phyloP scores from a whole-genome alignment of 2,113 vertebrate genomes.

The Cottus gobio region DNA sequence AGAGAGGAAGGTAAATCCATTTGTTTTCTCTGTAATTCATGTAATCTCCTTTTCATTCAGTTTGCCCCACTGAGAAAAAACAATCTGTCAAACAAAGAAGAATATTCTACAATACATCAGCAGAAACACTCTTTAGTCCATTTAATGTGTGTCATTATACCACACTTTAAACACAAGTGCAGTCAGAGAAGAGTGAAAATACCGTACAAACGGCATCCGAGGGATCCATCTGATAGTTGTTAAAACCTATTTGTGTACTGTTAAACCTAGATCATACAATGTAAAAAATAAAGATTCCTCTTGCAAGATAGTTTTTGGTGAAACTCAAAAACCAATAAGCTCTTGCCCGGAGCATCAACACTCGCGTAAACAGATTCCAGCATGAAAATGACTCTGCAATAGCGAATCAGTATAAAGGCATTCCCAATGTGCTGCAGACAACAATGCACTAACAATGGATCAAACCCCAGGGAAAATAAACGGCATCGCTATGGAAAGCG shows the following conservation, averaged over 20 bases:
- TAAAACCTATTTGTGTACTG: background rate
- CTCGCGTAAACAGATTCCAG: constrained; percentile 39
- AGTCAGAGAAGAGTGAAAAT: background rate
- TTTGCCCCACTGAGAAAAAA: background rate
- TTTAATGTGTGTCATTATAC: background rate
- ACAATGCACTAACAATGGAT: constrained; percentile 42
- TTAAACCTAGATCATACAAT: background rate
- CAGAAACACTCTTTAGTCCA: background rate
- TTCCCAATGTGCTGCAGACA: constrained; percentile 29
- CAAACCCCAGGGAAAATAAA: constrained; percentile 51
- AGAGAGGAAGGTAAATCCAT: background rate
- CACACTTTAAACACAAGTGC: background rate
- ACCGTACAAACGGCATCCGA: background rate
- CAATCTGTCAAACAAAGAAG: background rate
- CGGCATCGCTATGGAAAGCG: constrained; percentile 24
- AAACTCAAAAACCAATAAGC: constrained; percentile 41
- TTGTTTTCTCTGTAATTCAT: constrained; percentile 8
- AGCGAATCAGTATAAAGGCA: constrained; percentile 28
- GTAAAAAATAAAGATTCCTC: background rate
- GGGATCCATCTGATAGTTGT: background rate
- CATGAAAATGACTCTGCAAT: constrained; percentile 34
- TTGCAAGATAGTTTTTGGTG: constrained; percentile 32
- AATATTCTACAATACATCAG: background rate
- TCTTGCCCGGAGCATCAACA: constrained; percentile 45
- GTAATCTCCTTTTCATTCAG: background rate